Evolutionary conservation across 2,888 invertebrate species (phyloP).

Genomic region (Portevinia maculata): DNA sequence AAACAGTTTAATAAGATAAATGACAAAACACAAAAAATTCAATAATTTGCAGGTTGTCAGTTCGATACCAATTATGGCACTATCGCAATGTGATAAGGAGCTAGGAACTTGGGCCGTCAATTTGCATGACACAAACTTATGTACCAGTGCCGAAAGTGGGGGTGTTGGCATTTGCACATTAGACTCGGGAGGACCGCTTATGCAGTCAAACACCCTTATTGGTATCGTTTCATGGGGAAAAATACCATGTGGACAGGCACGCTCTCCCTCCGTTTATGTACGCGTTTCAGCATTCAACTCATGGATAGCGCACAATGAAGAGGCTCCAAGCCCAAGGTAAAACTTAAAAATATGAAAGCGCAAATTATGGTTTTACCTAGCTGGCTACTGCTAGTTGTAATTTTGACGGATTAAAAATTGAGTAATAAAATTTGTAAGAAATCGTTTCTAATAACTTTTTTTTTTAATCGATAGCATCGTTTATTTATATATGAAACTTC

Average conservation of each 20-base stretch:
- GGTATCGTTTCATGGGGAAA: constrained; percentile 84
- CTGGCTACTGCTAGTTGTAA: no score
- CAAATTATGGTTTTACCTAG: no score
- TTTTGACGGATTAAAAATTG: no score
- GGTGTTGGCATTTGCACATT: constrained; percentile 81
- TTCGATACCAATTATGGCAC: constrained; percentile 75
- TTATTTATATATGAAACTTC: no score
- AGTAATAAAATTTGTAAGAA: no score
- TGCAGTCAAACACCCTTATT: constrained; percentile 78
- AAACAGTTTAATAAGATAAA: not conserved
- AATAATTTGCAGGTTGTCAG: constrained; percentile 70
- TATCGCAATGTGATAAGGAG: constrained; percentile 79
- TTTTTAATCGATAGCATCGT: no score
- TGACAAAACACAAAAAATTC: not conserved
- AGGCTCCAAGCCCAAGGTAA: not conserved
- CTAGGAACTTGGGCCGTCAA: constrained; percentile 78
- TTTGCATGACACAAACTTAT: constrained; percentile 81
- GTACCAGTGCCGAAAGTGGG: constrained; percentile 80
- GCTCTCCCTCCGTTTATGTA: constrained; percentile 83
- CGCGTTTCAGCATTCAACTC: constrained; percentile 83
- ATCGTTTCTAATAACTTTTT: no score
- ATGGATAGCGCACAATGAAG: constrained; percentile 78
- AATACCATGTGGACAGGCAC: constrained; percentile 82
- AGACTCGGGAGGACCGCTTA: constrained; percentile 81
- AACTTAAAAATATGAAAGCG: no score